Evolutionary conservation across 2,888 invertebrate species (phyloP), one percentile per base, ranked within the genome.

Genomic region (Cylloceria caligata): DNA sequence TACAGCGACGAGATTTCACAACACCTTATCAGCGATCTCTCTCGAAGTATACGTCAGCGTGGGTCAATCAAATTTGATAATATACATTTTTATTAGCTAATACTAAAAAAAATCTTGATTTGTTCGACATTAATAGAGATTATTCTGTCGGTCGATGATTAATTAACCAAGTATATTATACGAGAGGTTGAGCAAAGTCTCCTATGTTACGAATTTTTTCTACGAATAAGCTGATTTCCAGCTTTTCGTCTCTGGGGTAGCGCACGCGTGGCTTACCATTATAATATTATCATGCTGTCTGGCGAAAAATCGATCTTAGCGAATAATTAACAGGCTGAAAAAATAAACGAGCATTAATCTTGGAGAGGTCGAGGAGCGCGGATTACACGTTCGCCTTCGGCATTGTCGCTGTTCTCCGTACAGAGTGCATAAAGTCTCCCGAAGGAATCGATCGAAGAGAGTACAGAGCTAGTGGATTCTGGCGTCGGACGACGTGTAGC

Each of bases 21-120:
- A 77, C 21, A 42, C 30, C 71, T 77, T 77, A 77, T 77, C 77
- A 30, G 9, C 39, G 6, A 62, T 69, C 7, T 6, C 16, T 13
- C 16, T 62, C 13, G 19, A 64, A 71, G 36, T 47, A n/a, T n/a
- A 64, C 77, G 77, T 77, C 69, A 77, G 24, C 42, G 19, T 6
- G 45, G 71, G 77, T 77, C 69, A 71, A 34, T 77, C 21, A 77
- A 64, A 21, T n/a, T 47, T 55, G 30, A 24, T 19, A 47, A 11
- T 45, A 39, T 21, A 34, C 1, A 49, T 16, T 52, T 68, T 36
- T 55, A 36, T 49, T 49, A 49, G 21, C 36, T 64, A 13, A 39
- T 6, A 24, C n/a, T 21, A 45, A 65, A 52, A 73, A 19, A 34
- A 39, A 1, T 34, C n/a, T 27, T 16, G 36, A 55, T 55, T 55